Conservation (phyloP, 2,888 invertebrate species). For the Metalampra italica region DNA sequence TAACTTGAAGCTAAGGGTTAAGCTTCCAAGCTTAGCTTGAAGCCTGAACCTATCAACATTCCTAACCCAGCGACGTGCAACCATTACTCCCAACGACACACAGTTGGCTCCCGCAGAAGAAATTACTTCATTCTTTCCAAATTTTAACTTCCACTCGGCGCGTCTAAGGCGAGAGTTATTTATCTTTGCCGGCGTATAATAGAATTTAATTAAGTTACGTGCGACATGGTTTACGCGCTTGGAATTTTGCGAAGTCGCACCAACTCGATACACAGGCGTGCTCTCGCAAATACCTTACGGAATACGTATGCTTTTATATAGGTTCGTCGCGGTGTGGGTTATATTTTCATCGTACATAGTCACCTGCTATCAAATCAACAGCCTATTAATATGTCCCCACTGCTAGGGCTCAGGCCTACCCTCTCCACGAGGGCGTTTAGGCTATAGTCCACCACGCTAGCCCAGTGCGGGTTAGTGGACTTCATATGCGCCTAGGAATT, state of each 20-base stretch:
- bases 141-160: slow-evolving; percentile 42
- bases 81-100: not conserved
- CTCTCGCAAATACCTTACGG: not conserved
- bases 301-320: not conserved
- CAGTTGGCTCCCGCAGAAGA: slow-evolving; percentile 44
- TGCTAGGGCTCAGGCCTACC: too few species aligned
- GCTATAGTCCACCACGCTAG: too few species aligned
- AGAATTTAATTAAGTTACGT: slow-evolving; percentile 76
- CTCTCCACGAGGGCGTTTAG: too few species aligned
- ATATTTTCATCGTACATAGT: too few species aligned
- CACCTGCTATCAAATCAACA: too few species aligned
- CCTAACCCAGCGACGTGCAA: not conserved
- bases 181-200: slow-evolving; percentile 69
- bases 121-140: slow-evolving; percentile 68
- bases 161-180: slow-evolving; percentile 62
- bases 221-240: slow-evolving; percentile 63
- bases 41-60: not conserved
- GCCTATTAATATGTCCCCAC: too few species aligned
- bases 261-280: slow-evolving; percentile 24
- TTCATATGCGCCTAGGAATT: too few species aligned
- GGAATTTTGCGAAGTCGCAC: slow-evolving; percentile 53
- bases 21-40: too few species aligned
- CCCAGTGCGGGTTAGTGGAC: too few species aligned
- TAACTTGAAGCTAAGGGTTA: too few species aligned
- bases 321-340: not conserved